Evolutionary conservation across 2,797 vertebrate genomes (phyloP).

Genomic region (Siniperca scherzeri): DNA sequence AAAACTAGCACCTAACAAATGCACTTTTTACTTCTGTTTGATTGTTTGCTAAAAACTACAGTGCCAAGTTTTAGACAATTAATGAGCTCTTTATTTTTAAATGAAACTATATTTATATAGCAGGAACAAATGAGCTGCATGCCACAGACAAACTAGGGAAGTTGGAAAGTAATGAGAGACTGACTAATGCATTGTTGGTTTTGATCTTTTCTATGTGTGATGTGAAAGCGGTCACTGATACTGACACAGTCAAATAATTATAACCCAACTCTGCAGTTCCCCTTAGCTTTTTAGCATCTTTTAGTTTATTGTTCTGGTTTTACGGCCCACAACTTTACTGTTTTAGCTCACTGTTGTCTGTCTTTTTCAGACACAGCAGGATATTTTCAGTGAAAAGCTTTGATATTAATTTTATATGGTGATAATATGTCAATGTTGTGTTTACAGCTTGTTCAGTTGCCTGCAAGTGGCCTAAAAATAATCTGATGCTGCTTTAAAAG

Average conservation of each 20-base stretch:
- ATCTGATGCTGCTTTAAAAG: neutral
- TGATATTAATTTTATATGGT: neutral
- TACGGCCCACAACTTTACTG: neutral
- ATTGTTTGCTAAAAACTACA: too few relatives aligned
- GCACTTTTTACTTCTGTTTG: too few relatives aligned
- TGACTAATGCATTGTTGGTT: neutral
- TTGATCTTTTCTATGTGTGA: neutral
- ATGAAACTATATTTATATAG: neutral
- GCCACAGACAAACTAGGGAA: neutral
- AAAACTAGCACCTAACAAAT: neutral
- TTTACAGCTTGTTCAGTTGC: constrained; percentile 1
- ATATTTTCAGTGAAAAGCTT: neutral
- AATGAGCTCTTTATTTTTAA: too few relatives aligned
- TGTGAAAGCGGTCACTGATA: neutral
- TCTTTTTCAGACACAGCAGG: neutral
- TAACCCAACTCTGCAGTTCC: neutral
- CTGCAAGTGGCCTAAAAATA: neutral
- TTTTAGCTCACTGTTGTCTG: neutral
- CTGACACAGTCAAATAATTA: neutral
- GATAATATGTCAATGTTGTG: neutral
- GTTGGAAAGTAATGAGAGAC: neutral
- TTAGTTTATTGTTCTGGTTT: neutral
- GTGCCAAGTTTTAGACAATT: neutral
- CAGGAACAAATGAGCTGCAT: neutral
- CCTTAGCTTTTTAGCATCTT: neutral